Percentiles rank a stretch among this genome's conserved stretches.
Conservation (phyloP, 2,113 vertebrate species). For the Phaethon lepturus region DNA sequence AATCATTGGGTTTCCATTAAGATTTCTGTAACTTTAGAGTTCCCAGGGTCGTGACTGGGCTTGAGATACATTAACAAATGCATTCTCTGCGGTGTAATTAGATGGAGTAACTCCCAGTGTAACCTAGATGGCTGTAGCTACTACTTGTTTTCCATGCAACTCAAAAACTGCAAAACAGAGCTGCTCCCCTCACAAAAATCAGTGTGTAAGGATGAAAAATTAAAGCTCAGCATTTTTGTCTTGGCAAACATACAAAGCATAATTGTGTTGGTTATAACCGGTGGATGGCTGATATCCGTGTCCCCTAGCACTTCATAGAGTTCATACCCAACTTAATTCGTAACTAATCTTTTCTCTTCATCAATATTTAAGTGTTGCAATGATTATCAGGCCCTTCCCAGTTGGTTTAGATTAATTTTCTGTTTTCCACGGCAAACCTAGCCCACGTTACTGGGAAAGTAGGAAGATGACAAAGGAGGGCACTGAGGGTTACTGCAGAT, state of each 20-base stretch:
- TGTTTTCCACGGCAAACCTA: not conserved
- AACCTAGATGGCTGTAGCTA: not conserved
- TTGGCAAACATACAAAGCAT: not conserved
- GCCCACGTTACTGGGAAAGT: not conserved
- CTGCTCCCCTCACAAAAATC: not conserved
- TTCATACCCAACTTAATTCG: too few species aligned
- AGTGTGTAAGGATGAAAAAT: not conserved
- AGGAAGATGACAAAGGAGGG: not conserved
- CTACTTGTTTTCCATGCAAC: conserved; percentile 5
- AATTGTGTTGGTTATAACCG: not conserved
- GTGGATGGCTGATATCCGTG: not conserved
- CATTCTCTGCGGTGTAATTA: conserved; percentile 19
- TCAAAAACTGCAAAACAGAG: conserved; percentile 41
- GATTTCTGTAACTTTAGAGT: not conserved
- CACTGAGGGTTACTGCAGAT: not conserved
- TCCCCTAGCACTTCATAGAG: not conserved
- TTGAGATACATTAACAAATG: conserved; percentile 29
- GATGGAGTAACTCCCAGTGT: not conserved
- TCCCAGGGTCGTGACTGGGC: not conserved
- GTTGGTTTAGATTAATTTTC: not conserved
- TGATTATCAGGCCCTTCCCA: not conserved
- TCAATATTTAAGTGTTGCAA: not conserved
- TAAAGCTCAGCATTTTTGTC: not conserved
- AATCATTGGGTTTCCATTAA: not conserved
- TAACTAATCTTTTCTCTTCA: not conserved